Percentiles rank a stretch among this genome's conserved stretches.
Evolutionary conservation across 2,113 vertebrate genomes (phyloP).

Genomic region (Axis porcinus): DNA sequence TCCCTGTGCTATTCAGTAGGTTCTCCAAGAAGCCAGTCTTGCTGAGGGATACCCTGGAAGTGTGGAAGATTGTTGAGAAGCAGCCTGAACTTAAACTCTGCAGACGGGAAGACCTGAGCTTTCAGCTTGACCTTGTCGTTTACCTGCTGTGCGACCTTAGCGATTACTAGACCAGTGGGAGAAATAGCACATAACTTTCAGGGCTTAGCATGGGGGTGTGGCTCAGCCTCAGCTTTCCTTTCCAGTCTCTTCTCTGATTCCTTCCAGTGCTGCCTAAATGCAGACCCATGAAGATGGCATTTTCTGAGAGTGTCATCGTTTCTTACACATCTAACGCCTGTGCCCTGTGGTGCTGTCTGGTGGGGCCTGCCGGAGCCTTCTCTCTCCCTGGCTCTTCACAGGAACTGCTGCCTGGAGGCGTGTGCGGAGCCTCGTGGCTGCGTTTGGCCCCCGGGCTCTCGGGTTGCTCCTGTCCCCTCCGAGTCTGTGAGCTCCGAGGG

Average conservation of each 20-base stretch:
- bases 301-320: neutral
- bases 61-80: neutral
- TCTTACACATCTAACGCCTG: neutral
- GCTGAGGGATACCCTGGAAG: neutral
- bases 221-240: neutral
- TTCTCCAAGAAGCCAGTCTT: neutral
- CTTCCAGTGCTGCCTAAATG: neutral
- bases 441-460: neutral
- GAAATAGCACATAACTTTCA: neutral
- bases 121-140: neutral
- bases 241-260: neutral
- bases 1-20: neutral
- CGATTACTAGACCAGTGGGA: neutral
- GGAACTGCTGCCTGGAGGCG: neutral
- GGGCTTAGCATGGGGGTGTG: neutral
- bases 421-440: neutral
- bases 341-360: neutral
- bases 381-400: neutral
- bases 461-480: neutral
- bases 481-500: neutral
- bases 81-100: neutral
- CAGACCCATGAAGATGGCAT: neutral
- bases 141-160: neutral
- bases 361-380: neutral
- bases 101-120: neutral